Percentiles rank a stretch among this genome's conserved stretches.
These are phyloP conservation scores for Plecturocebus donacophilus DNA, from an alignment of 2,113 vertebrate species.

Conservation along the genomic window DNA sequence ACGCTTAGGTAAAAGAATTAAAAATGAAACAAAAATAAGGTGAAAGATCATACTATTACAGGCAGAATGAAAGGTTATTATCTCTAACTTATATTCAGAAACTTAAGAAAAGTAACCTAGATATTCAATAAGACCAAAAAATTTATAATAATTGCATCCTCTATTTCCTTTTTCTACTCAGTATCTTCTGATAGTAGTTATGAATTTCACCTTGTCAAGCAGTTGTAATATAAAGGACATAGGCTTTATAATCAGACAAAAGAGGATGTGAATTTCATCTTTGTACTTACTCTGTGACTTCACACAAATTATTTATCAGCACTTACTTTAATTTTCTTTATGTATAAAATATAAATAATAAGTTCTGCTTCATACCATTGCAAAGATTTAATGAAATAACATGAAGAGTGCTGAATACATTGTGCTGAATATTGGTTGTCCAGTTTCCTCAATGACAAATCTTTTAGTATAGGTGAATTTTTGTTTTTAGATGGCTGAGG, in stretches of 20 bases:
- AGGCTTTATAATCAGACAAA: background rate
- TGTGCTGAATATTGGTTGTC: background rate
- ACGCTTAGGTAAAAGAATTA: background rate
- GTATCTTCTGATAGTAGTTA: background rate
- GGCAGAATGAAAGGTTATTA: background rate
- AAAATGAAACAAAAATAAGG: background rate
- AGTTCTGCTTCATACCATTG: background rate
- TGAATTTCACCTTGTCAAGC: background rate
- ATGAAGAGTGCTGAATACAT: background rate
- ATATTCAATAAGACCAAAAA: background rate
- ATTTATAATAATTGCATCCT: background rate
- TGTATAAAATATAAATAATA: background rate
- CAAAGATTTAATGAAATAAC: background rate
- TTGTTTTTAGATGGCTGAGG: background rate
- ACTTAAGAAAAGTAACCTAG: background rate
- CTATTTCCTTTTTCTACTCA: background rate
- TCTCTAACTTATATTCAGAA: background rate
- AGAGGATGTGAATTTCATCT: background rate
- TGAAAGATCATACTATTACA: background rate
- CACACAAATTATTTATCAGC: background rate
- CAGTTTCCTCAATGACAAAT: background rate
- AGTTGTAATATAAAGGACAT: background rate
- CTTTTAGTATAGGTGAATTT: background rate
- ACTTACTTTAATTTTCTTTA: background rate
- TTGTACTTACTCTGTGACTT: background rate